Evolutionary conservation across 2,113 vertebrate genomes (phyloP), one percentile per base, ranked within the genome.

Genomic region (Otus sunia): DNA sequence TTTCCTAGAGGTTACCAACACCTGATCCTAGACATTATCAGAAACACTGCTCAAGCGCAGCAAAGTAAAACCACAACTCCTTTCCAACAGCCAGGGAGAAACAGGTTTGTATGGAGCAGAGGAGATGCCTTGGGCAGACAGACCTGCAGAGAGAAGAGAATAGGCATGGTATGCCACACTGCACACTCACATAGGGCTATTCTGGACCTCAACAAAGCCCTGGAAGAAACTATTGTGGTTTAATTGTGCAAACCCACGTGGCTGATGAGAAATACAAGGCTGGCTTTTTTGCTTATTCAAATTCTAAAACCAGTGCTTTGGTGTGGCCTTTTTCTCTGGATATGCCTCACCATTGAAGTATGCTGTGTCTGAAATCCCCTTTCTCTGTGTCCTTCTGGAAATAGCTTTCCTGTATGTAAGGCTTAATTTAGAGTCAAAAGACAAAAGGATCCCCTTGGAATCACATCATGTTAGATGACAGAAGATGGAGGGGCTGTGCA

Each of bases 161-260:
- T 66, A 94, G 64, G 47, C 68, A 73, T 25, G 66, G 88, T 34
- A 92, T 36, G 89, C 91, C 87, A 78, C 82, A 39, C 60, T 86
- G 96, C 91, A 86, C 62, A 56, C 93, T 66, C 59, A 96, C 81
- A 88, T 0, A 50, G 88, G 68, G 80, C 80, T 91, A n/a, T 90
- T 74, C 63, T 30, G n/a, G 74, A 77, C 71, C 68, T 71, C 90
- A 67, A 94, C 95, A 97, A 97, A 96, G 86, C 88, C 93, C 87
- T 86, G 96, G 96, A 89, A 96, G 90, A 89, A 97, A 81, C 96
- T 67, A 82, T 96, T 97, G 95, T 97, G 90, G 52, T 97, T 97
- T 93, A 96, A 98, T 97, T 98, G 97, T 97, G 74, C 92, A 96
- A 95, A 96, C 86, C 96, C 98, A 97, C 76, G 95, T 97, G 98